Evolutionary conservation across 2,797 vertebrate genomes (phyloP).

Genomic region (Myotis planiceps): DNA sequence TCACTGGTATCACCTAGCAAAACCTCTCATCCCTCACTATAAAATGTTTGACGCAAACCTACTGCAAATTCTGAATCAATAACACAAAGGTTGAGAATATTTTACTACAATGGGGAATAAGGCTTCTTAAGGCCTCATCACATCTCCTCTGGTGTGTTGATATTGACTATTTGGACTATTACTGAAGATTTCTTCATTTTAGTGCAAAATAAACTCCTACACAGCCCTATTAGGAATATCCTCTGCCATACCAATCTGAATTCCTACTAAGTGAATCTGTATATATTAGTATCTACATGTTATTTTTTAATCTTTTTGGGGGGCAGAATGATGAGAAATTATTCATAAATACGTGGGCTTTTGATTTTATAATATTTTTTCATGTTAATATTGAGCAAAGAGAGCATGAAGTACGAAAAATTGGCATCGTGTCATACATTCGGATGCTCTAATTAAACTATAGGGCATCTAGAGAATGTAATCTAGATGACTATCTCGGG

Average conservation of each 20-base stretch:
- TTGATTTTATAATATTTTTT: conserved; percentile 6
- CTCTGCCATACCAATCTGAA: not conserved
- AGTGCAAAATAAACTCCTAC: not conserved
- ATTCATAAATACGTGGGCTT: conserved; percentile 14
- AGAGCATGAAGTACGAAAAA: not conserved
- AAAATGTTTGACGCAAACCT: not conserved
- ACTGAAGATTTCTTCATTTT: not conserved
- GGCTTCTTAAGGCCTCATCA: not conserved
- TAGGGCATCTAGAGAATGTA: not conserved
- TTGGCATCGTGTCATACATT: not conserved
- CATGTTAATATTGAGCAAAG: not conserved
- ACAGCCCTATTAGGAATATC: not conserved
- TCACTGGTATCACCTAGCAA: not conserved
- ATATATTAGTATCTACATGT: not conserved
- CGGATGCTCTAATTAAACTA: not conserved
- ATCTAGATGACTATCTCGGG: not conserved
- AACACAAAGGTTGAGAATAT: not conserved
- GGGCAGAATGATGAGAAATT: not conserved
- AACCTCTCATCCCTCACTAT: not conserved
- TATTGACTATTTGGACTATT: not conserved
- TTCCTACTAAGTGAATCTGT: not conserved
- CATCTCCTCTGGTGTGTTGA: not conserved
- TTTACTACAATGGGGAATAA: not conserved
- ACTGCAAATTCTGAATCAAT: not conserved
- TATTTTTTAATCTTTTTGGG: not conserved